Evolutionary conservation across 2,888 invertebrate species (phyloP).

Genomic region (Callinectes sapidus): DNA sequence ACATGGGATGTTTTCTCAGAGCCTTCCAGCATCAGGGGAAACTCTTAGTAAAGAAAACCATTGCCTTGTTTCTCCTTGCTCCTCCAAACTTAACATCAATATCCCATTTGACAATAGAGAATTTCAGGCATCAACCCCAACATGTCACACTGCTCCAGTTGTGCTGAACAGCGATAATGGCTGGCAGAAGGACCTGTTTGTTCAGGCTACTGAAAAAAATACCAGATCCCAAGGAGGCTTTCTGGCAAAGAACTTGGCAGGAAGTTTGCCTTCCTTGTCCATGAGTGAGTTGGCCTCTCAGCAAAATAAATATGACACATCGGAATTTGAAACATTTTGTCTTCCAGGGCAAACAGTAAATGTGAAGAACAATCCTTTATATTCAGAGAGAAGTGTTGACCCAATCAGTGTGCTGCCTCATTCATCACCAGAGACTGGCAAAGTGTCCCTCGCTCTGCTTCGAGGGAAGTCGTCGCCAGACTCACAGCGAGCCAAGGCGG

Average conservation of each 20-base stretch:
- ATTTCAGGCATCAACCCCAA: slow-evolving; percentile 42
- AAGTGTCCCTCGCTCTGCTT: background rate
- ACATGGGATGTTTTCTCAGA: slow-evolving; percentile 42
- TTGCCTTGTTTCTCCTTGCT: background rate
- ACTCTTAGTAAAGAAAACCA: background rate
- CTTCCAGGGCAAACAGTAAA: background rate
- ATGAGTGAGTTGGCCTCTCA: background rate
- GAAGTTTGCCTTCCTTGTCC: background rate
- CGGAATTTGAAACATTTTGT: background rate
- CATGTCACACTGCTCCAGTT: slow-evolving; percentile 24
- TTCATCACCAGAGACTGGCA: background rate
- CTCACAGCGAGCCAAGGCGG: background rate
- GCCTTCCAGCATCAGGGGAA: slow-evolving; percentile 50
- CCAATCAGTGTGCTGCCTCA: background rate
- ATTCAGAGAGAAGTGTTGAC: background rate
- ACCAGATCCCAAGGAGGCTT: background rate
- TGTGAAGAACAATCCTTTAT: slow-evolving; percentile 13
- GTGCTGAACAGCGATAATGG: background rate
- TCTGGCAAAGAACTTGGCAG: background rate
- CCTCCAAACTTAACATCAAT: slow-evolving; percentile 2
- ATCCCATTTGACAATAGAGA: background rate
- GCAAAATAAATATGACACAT: background rate
- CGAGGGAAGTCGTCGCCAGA: background rate
- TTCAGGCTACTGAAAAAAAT: background rate
- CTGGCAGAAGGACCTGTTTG: background rate